Percentiles rank a stretch among this genome's conserved stretches.
Evolutionary conservation across 2,113 vertebrate genomes (phyloP).

Genomic region (Acanthisitta chloris): DNA sequence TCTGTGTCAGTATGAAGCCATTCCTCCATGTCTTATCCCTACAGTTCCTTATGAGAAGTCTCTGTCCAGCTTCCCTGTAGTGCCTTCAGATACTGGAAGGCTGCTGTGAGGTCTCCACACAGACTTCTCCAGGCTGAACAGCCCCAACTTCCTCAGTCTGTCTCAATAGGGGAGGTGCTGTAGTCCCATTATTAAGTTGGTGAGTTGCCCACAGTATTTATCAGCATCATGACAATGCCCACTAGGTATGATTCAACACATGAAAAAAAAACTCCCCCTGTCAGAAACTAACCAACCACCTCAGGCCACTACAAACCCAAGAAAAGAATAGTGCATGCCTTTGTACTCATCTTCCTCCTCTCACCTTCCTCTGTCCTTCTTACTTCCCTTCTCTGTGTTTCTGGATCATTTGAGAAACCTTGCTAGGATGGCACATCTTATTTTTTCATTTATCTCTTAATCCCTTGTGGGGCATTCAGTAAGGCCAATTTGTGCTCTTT

Average conservation of each 20-base stretch:
- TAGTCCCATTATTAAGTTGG: neutral
- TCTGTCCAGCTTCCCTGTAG: neutral
- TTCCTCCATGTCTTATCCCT: neutral
- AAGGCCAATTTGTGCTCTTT: neutral
- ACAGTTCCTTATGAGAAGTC: neutral
- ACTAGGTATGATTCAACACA: neutral
- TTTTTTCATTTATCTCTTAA: neutral
- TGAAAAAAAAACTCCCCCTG: neutral
- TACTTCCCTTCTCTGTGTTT: neutral
- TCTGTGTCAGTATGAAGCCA: neutral
- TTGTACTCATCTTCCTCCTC: neutral
- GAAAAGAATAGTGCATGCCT: neutral
- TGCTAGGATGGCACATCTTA: neutral
- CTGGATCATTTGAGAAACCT: neutral
- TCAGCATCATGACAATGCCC: neutral
- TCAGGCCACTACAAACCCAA: neutral
- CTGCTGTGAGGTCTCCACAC: neutral
- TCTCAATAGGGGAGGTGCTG: neutral
- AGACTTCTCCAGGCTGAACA: neutral
- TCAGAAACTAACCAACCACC: neutral
- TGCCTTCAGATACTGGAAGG: neutral
- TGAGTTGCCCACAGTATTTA: neutral
- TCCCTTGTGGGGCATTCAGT: neutral
- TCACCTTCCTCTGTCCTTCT: no score
- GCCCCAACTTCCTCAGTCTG: neutral